Conservation (phyloP, 2,888 invertebrate species). For the Apamea sordens region DNA sequence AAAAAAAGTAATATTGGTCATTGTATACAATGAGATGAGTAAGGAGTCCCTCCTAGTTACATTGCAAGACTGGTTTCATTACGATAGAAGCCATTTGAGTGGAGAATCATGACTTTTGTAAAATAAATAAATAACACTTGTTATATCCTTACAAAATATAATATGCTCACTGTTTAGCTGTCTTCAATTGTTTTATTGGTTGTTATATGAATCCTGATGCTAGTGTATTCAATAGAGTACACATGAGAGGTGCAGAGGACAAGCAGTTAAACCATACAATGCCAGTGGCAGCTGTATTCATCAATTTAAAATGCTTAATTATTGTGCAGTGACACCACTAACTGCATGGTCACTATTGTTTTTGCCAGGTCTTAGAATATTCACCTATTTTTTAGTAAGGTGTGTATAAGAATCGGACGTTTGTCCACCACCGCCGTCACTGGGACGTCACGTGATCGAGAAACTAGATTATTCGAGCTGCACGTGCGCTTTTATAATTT, state of each 20-base stretch:
- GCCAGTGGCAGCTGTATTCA: not conserved
- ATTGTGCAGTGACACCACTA: not conserved
- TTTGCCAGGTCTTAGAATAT: not conserved
- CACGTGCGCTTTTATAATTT: not conserved
- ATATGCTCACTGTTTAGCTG: slow-evolving; percentile 85
- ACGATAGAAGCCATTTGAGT: slow-evolving; percentile 49
- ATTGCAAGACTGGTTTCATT: slow-evolving; percentile 62
- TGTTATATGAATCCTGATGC: not conserved
- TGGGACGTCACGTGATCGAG: not conserved
- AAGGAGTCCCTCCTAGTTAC: slow-evolving; percentile 54
- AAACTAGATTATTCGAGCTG: not conserved
- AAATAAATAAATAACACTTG: slow-evolving; percentile 63
- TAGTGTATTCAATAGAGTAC: not conserved
- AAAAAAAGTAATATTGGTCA: slow-evolving; percentile 30
- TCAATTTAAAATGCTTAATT: not conserved
- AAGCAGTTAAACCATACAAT: not conserved
- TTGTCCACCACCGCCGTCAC: not conserved
- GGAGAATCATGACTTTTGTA: slow-evolving; percentile 45
- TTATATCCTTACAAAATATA: slow-evolving; percentile 74
- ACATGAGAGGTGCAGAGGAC: not conserved
- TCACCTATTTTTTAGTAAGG: not conserved
- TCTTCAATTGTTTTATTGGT: slow-evolving; percentile 70
- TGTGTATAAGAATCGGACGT: not conserved
- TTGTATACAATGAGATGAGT: slow-evolving; percentile 41
- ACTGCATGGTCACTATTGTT: not conserved